Evolutionary conservation across 2,113 vertebrate species (phyloP).

Genomic region (Ibidorhyncha struthersii): DNA sequence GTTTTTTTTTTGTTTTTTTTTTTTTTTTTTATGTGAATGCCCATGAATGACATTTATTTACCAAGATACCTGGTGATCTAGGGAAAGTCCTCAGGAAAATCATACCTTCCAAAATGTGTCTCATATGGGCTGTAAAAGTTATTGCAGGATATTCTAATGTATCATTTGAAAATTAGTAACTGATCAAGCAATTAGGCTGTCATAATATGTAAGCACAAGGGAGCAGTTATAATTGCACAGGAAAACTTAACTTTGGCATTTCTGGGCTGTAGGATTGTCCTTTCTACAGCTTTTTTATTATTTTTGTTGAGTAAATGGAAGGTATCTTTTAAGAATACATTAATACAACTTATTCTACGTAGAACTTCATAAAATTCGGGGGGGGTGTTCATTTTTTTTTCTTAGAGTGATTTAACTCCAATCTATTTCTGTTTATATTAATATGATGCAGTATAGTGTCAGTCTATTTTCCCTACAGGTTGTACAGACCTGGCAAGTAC

Average conservation of each 20-base stretch:
- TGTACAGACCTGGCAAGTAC: background rate
- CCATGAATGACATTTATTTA: background rate
- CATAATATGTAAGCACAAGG: background rate
- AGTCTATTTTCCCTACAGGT: background rate
- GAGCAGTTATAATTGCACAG: background rate
- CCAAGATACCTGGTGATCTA: background rate
- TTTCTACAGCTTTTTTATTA: background rate
- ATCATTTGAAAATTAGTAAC: background rate
- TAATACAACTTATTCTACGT: background rate
- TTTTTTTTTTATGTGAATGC: background rate
- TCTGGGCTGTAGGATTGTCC: background rate
- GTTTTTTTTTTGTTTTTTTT: background rate
- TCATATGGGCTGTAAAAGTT: background rate
- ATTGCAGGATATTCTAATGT: background rate
- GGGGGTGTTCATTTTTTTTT: background rate
- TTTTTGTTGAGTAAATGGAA: background rate
- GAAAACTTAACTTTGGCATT: background rate
- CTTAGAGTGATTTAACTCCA: conserved; percentile 14
- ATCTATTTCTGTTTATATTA: background rate
- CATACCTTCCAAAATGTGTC: background rate
- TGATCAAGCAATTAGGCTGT: background rate
- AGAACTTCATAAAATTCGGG: background rate
- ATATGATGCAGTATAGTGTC: background rate
- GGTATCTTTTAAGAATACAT: background rate
- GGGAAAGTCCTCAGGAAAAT: background rate